A percentile compares a stretch with the other conserved stretches of the same genome.
These are phyloP conservation scores for Lycaon pictus DNA, from an alignment of 2,113 vertebrate species.

Conservation along the genomic window DNA sequence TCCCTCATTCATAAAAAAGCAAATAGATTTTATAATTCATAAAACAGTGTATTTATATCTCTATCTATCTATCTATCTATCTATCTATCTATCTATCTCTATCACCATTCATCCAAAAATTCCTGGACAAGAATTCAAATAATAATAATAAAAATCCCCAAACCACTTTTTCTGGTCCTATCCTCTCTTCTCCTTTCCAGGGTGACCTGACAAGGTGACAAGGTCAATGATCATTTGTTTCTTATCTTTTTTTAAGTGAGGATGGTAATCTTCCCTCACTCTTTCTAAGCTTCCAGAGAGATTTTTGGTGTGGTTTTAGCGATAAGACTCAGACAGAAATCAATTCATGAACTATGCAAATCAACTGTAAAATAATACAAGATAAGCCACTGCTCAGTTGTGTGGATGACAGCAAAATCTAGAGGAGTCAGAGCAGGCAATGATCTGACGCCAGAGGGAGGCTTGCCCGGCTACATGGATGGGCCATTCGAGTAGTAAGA, in stretches of 20 bases:
- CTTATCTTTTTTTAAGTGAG: background rate
- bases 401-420: too few relatives aligned
- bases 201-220: background rate
- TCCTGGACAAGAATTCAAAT: background rate
- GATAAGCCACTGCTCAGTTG: background rate
- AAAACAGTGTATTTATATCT: background rate
- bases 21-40: background rate
- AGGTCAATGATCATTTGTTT: background rate
- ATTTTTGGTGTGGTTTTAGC: background rate
- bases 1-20: background rate
- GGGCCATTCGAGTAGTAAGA: rapidly evolving
- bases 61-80: background rate
- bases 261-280: background rate
- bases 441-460: rapidly evolving
- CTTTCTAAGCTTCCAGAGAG: background rate
- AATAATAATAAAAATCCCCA: background rate
- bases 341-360: background rate
- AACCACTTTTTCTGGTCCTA: background rate
- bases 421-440: background rate
- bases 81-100: background rate
- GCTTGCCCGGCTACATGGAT: background rate
- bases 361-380: background rate
- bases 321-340: background rate
- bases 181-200: background rate
- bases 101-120: background rate